Percentiles rank a stretch among this genome's conserved stretches.
phyloP scores from a whole-genome alignment of 2,113 vertebrate genomes.

The Poeciliopsis turrubarensis region DNA sequence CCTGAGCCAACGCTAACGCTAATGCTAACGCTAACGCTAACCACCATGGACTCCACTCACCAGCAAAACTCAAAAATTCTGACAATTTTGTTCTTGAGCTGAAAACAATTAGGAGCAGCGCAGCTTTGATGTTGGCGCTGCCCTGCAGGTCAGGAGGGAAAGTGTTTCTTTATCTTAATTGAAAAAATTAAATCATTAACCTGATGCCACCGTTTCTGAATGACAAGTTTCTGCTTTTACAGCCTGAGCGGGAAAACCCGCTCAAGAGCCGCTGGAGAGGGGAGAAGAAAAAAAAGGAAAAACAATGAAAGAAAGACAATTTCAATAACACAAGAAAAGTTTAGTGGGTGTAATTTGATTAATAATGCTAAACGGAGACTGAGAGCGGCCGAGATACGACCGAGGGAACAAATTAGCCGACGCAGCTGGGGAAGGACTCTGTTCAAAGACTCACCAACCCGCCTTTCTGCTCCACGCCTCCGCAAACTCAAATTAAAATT shows the following conservation, averaged over 20 bases:
- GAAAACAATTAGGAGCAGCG: slow-evolving; percentile 67
- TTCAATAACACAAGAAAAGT: slow-evolving; percentile 72
- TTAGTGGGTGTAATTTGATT: slow-evolving; percentile 80
- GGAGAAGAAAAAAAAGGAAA: slow-evolving; percentile 15
- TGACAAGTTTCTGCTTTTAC: slow-evolving; percentile 58
- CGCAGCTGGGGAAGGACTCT: slow-evolving; percentile 67
- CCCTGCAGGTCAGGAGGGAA: slow-evolving; percentile 76
- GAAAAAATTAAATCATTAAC: slow-evolving; percentile 84
- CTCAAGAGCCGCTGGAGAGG: slow-evolving; percentile 9
- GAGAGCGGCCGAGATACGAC: slow-evolving; percentile 63
- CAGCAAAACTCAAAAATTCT: slow-evolving; percentile 15
- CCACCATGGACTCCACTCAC: slow-evolving; percentile 17
- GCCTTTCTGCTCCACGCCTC: slow-evolving; percentile 70
- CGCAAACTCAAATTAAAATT: slow-evolving; percentile 74
- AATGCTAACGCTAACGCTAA: slow-evolving; percentile 55
- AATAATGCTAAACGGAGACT: slow-evolving; percentile 74
- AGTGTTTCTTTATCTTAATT: slow-evolving; percentile 82
- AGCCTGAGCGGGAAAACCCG: slow-evolving; percentile 22
- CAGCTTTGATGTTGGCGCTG: slow-evolving; percentile 77
- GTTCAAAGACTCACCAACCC: slow-evolving; percentile 70
- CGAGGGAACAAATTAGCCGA: slow-evolving; percentile 73
- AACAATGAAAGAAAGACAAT: slow-evolving; percentile 18
- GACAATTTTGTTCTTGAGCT: slow-evolving; percentile 63
- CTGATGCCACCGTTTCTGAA: slow-evolving; percentile 74
- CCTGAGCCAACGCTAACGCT: slow-evolving; percentile 52